A percentile compares a stretch with the other conserved stretches of the same genome.
These are phyloP conservation scores for Pelecanus crispus DNA, from an alignment of 2,113 vertebrate species.

Conservation along the genomic window DNA sequence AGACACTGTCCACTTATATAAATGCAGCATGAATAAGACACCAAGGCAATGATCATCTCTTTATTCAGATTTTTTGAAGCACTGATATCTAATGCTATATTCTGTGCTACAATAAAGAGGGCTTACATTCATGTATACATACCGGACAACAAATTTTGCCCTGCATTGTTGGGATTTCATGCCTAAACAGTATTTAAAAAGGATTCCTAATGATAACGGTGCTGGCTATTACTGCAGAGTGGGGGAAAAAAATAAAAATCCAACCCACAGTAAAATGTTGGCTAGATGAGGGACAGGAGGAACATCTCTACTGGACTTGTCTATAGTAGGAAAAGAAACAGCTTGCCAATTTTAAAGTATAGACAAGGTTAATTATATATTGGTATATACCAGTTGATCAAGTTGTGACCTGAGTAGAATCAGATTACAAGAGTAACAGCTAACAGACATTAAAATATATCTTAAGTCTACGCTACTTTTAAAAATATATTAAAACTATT, in stretches of 20 bases:
- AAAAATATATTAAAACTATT: neutral
- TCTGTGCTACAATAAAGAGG: neutral
- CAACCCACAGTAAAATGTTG: neutral
- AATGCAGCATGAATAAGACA: neutral
- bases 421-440: neutral
- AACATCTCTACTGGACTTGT: neutral
- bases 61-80: neutral
- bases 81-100: neutral
- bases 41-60: neutral
- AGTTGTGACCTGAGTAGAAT: neutral
- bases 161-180: neutral
- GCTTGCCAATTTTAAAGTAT: neutral
- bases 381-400: neutral
- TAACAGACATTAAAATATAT: neutral
- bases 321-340: neutral
- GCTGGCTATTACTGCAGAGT: neutral
- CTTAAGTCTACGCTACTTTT: neutral
- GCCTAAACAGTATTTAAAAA: neutral
- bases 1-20: neutral
- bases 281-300: neutral
- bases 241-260: neutral
- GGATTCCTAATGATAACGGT: neutral
- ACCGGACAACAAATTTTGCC: neutral
- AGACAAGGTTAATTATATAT: neutral
- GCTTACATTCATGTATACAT: neutral